Percentiles rank a stretch among this genome's conserved stretches.
These are phyloP conservation scores for Lagenorhynchus albirostris DNA, from an alignment of 2,113 vertebrate genomes.

Conservation along the genomic window DNA sequence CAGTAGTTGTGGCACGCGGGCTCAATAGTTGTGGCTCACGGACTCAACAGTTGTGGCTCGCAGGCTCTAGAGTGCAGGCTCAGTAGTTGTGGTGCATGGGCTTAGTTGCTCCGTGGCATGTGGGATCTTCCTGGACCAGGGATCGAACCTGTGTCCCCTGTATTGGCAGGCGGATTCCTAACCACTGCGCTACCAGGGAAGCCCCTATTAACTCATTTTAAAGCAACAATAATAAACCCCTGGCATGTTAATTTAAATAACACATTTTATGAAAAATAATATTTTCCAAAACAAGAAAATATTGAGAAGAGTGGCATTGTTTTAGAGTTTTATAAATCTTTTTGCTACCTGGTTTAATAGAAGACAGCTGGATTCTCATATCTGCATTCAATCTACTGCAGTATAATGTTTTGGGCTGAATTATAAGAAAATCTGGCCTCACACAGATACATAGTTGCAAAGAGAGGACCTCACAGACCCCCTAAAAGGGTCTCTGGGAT, in stretches of 20 bases:
- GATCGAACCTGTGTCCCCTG: too few relatives aligned
- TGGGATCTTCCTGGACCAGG: too few relatives aligned
- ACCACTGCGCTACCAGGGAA: too few relatives aligned
- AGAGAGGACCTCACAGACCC: background rate
- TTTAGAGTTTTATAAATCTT: background rate
- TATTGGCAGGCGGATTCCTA: too few relatives aligned
- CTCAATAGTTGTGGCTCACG: too few relatives aligned
- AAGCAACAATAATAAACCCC: background rate
- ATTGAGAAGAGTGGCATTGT: background rate
- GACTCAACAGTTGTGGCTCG: too few relatives aligned
- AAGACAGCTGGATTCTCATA: background rate
- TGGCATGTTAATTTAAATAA: background rate
- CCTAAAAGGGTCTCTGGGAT: background rate
- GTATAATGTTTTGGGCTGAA: background rate
- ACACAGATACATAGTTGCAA: background rate
- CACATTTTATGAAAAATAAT: background rate
- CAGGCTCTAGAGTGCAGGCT: too few relatives aligned
- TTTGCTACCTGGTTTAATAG: background rate
- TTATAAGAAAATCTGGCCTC: conserved; percentile 1
- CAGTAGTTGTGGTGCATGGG: too few relatives aligned
- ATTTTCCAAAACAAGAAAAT: background rate
- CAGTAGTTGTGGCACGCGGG: too few relatives aligned
- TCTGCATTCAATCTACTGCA: background rate
- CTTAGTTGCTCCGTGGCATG: too few relatives aligned
- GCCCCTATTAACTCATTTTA: background rate